A percentile compares a stretch with the other conserved stretches of the same genome.
Conservation (phyloP, 2,797 vertebrate genomes). For the Dendrocincla fuliginosa region DNA sequence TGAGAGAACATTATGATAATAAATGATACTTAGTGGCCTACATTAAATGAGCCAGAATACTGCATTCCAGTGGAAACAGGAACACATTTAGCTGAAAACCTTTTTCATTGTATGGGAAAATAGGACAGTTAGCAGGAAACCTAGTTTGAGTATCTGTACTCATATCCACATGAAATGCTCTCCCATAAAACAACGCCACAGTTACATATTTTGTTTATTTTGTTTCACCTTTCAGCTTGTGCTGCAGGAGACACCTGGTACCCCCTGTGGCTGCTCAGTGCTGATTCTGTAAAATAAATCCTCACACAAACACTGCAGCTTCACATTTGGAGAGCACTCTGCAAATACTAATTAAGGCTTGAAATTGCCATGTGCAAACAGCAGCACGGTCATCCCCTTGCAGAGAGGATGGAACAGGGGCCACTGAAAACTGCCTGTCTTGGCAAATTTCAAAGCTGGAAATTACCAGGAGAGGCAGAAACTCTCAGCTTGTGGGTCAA, state of each 20-base stretch:
- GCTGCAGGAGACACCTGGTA: background rate
- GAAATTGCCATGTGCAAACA: background rate
- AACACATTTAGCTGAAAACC: background rate
- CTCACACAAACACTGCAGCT: background rate
- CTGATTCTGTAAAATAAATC: background rate
- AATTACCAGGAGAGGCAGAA: background rate
- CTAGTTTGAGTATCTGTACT: background rate
- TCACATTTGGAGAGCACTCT: background rate
- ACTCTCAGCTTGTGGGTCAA: background rate
- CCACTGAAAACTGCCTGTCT: background rate
- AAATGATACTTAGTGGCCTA: background rate
- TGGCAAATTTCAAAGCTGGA: background rate
- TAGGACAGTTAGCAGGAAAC: background rate
- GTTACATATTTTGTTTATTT: background rate
- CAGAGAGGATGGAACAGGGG: background rate
- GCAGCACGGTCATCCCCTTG: background rate
- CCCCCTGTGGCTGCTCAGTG: rapidly evolving
- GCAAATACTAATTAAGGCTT: background rate
- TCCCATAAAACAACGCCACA: background rate
- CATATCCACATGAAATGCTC: background rate
- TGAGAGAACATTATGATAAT: background rate
- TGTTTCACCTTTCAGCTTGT: background rate
- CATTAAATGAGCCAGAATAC: background rate
- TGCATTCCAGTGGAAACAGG: background rate
- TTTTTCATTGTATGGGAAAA: background rate